Evolutionary conservation across 2,888 invertebrate species (phyloP), one percentile per base, ranked within the genome.

Genomic region (Drosophila anceps): DNA sequence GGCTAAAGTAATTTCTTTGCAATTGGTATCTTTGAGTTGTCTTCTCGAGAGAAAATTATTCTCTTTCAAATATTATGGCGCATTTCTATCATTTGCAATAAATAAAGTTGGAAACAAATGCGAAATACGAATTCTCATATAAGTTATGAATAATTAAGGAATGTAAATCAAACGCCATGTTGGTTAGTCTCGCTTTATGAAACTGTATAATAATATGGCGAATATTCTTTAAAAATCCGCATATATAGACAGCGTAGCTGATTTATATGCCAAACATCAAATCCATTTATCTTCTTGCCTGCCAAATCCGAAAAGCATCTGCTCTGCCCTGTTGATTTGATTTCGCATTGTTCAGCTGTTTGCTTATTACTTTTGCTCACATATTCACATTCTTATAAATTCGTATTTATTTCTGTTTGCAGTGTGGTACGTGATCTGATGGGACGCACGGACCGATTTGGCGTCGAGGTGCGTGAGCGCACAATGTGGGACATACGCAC

Each of bases 401-500:
- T 13, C 39, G 24, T 59, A 27, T 46, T 27, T 53, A 29, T 55
- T 27, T 20, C 33, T 78, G 29, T 67, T 90, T 84, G 18, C 81
- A 93, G 96, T 76, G 92, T 95, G 92, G 96, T 96, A 91, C 94
- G 96, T 81, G 96, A 96, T 93, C 93, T 96, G 81, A 94, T 95
- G 90, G 93, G 94, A 37, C 95, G 98, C 75, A 96, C 95, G 2
- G 98, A 98, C 93, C 95, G 96, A 85, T 95, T 97, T 65, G 98
- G 97, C 0, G 96, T 97, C 5, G 97, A 98, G 93, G 95, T 98
- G 93, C 94, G 97, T 46, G 97, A 98, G 92, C 94, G 98, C 59
- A 89, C 97, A 2, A 97, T 95, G 84, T 97, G 98, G 97, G 98
- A 98, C 91, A 96, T 98, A 68, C 95, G 97, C 51, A 95, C 97